phyloP scores from a whole-genome alignment of 2,797 vertebrate species.

The Cichlasoma orientale region DNA sequence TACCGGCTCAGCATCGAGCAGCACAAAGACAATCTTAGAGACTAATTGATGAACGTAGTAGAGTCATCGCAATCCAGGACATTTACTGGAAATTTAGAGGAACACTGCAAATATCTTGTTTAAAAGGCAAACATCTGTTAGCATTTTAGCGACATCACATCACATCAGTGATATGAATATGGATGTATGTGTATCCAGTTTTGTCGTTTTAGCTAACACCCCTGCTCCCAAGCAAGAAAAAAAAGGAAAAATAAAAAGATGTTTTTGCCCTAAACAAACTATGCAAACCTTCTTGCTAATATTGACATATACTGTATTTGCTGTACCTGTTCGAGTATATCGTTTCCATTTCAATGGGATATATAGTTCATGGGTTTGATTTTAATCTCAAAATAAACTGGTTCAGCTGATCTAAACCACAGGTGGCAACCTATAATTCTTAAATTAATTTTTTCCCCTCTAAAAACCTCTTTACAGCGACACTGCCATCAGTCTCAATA shows the following conservation, averaged over 20 bases:
- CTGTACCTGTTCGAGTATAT: not conserved
- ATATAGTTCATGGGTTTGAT: not conserved
- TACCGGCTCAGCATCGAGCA: not conserved
- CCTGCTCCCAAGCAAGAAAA: not conserved
- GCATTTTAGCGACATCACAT: not conserved
- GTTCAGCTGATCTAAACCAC: not conserved
- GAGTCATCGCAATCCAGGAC: too few species aligned
- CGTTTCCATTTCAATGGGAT: not conserved
- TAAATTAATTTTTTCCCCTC: not conserved
- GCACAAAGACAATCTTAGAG: not conserved
- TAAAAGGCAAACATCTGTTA: not conserved
- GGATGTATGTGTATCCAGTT: not conserved
- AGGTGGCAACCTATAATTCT: not conserved
- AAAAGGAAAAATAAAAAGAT: accelerated
- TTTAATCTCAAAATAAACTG: not conserved
- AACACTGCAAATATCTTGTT: not conserved
- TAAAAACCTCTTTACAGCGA: not conserved
- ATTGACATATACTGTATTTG: not conserved
- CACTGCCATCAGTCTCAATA: not conserved
- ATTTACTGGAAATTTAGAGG: not conserved
- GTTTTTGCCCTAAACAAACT: not conserved
- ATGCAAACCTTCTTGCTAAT: not conserved
- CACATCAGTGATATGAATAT: not conserved
- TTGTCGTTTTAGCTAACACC: not conserved
- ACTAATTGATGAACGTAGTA: not conserved